phyloP scores from a whole-genome alignment of 2,113 vertebrate species.

The Thinocorus orbignyianus region DNA sequence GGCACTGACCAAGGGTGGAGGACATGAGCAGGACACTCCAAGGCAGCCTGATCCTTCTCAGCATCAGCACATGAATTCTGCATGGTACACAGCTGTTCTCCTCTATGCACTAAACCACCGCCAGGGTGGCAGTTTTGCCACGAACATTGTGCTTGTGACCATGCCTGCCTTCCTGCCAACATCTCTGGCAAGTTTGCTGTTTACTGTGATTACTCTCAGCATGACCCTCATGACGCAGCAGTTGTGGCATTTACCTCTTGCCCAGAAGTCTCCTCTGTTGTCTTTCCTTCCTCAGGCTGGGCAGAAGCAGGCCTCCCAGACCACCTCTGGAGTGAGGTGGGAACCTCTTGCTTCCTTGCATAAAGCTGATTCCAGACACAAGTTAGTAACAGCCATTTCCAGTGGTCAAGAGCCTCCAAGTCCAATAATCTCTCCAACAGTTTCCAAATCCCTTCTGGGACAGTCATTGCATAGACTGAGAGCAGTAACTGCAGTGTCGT shows the following conservation, averaged over 20 bases:
- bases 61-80: fast-evolving
- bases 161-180: not conserved
- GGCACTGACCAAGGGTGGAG: not conserved
- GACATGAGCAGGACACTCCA: not conserved
- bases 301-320: not conserved
- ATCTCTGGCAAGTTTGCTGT: not conserved
- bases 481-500: not conserved
- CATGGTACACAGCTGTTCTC: fast-evolving
- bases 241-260: not conserved
- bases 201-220: not conserved
- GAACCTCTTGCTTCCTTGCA: not conserved
- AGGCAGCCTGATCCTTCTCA: not conserved
- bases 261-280: not conserved
- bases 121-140: not conserved
- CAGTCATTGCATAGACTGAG: not conserved
- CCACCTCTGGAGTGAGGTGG: fast-evolving
- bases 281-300: not conserved
- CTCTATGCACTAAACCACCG: fast-evolving
- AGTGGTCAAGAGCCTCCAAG: not conserved
- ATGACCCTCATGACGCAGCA: not conserved
- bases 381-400: not conserved
- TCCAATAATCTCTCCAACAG: not conserved
- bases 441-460: not conserved
- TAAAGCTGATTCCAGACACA: not conserved
- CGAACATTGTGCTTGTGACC: fast-evolving